Evolutionary conservation across 2,888 invertebrate genomes (phyloP).

Genomic region (Nemotelus pantherinus): DNA sequence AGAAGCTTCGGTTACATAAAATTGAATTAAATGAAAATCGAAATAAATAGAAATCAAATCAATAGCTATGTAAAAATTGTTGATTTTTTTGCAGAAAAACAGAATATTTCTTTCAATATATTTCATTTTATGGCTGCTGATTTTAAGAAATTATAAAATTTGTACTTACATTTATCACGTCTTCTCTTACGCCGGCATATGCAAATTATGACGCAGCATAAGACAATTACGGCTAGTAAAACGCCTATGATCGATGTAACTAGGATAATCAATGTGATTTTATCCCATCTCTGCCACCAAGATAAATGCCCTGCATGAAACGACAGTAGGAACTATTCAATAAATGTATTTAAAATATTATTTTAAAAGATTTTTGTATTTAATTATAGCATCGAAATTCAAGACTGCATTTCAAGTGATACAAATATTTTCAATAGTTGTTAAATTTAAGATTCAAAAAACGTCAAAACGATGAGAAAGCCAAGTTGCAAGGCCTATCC

Average conservation of each 20-base stretch:
- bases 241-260: constrained; percentile 75
- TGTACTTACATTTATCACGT: constrained; percentile 65
- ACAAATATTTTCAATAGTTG: too few relatives aligned
- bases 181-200: constrained; percentile 82
- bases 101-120: constrained; percentile 25
- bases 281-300: constrained; percentile 82
- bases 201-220: constrained; percentile 86
- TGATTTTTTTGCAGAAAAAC: neutral
- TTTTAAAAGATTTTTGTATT: too few relatives aligned
- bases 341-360: neutral
- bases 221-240: constrained; percentile 77
- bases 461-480: too few relatives aligned
- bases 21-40: constrained; percentile 9
- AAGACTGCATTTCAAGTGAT: too few relatives aligned
- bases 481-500: too few relatives aligned
- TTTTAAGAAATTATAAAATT: neutral
- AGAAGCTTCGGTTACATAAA: constrained; percentile 28
- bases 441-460: too few relatives aligned
- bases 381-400: too few relatives aligned
- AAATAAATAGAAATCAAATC: constrained; percentile 26
- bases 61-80: constrained; percentile 4
- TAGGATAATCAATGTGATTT: constrained; percentile 81
- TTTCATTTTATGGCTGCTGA: constrained; percentile 44
- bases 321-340: neutral
- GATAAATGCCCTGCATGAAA: constrained; percentile 73